These are phyloP conservation scores for Orthosia incerta DNA, from an alignment of 2,888 invertebrate genomes.

Conservation along the genomic window DNA sequence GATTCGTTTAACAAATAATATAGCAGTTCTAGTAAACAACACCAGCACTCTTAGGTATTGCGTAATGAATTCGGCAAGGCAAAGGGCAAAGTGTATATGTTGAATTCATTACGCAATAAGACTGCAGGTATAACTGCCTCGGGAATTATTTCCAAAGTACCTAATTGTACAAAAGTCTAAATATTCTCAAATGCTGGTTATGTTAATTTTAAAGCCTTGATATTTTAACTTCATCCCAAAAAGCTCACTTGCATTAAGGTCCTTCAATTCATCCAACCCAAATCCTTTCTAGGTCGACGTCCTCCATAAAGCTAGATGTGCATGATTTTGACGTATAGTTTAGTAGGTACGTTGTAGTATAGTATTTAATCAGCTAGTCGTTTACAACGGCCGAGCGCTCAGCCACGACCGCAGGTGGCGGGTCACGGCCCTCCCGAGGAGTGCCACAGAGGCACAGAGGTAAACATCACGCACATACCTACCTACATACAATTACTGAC, in stretches of 20 bases:
- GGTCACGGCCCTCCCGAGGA: constrained; percentile 69
- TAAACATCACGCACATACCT: constrained; percentile 52
- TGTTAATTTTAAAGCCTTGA: neutral
- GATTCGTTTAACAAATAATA: neutral
- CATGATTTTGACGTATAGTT: constrained; percentile 4
- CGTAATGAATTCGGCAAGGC: no score
- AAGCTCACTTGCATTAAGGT: neutral
- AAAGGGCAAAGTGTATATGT: no score
- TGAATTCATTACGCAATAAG: no score
- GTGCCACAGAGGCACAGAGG: constrained; percentile 38
- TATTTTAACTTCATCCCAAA: neutral
- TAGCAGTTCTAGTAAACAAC: neutral
- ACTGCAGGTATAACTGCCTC: neutral
- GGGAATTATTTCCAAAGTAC: neutral
- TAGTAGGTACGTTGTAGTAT: constrained; percentile 5
- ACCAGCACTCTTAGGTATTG: no score
- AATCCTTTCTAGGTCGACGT: neutral
- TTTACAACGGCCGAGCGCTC: constrained; percentile 57
- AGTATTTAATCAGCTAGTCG: constrained; percentile 34
- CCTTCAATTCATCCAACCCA: neutral
- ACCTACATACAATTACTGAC: neutral
- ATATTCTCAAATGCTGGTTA: no score
- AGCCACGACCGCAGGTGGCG: constrained; percentile 74
- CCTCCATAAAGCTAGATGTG: neutral
- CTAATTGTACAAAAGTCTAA: no score